Evolutionary conservation across 2,888 invertebrate genomes (phyloP).

Genomic region (Diploptera punctata): DNA sequence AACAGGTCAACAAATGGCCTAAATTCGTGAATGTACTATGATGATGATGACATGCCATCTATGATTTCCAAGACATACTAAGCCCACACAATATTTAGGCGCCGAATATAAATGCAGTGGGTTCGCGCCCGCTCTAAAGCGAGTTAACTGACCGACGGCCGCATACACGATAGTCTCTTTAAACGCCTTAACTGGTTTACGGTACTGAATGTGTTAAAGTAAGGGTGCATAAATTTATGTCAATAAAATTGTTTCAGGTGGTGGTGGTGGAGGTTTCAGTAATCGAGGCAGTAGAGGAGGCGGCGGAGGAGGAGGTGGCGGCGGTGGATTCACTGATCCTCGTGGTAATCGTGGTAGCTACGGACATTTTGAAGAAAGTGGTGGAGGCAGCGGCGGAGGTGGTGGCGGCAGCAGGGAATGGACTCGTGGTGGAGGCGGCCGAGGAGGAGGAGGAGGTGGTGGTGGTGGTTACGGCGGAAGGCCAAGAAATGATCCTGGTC

Average conservation of each 20-base stretch:
- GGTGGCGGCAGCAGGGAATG: conserved; percentile 44
- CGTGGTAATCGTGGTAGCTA: conserved; percentile 47
- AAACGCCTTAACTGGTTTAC: no score
- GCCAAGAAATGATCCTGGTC: conserved; percentile 37
- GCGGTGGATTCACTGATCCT: conserved; percentile 51
- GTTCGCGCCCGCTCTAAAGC: no score
- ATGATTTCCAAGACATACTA: no score
- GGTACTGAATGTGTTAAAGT: background rate
- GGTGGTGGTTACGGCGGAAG: conserved; percentile 49
- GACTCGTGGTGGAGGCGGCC: conserved; percentile 49
- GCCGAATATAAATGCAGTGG: no score
- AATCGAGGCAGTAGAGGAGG: conserved; percentile 60
- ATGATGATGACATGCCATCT: no score
- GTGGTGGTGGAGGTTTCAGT: conserved; percentile 41
- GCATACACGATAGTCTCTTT: no score
- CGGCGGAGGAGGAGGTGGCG: conserved; percentile 59
- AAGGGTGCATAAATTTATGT: conserved; percentile 29
- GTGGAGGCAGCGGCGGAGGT: conserved; percentile 45
- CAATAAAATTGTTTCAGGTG: conserved; percentile 47
- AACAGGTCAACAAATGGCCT: no score
- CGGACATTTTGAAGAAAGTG: conserved; percentile 47
- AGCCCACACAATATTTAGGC: no score
- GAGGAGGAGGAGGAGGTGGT: conserved; percentile 51
- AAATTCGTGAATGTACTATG: no score
- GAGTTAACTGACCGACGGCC: no score